phyloP scores from a whole-genome alignment of 1,140 invertebrate species.

The Parapsyche elsis region DNA sequence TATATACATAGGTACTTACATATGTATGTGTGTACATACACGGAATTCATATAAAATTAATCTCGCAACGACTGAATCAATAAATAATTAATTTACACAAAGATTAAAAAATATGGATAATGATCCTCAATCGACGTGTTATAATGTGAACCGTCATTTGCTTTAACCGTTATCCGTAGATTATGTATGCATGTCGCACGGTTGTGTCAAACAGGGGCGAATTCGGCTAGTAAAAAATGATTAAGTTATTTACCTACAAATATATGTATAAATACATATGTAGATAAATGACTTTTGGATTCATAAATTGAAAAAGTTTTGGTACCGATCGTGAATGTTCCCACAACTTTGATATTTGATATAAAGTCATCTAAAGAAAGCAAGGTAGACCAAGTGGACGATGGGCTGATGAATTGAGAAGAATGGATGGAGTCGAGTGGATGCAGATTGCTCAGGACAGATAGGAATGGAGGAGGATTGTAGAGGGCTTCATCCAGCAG shows the following conservation, averaged over 20 bases:
- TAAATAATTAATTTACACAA: constrained; percentile 16
- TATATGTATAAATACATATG: neutral
- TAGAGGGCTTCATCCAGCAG: too few relatives aligned
- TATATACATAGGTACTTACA: neutral
- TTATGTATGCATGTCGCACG: constrained; percentile 45
- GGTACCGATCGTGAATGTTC: too few relatives aligned
- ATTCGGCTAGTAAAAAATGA: neutral
- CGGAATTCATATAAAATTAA: constrained; percentile 15
- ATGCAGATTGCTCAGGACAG: too few relatives aligned
- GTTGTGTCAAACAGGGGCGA: neutral
- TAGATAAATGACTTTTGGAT: too few relatives aligned
- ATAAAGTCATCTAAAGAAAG: too few relatives aligned
- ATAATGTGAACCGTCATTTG: constrained; percentile 46
- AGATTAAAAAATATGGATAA: constrained; percentile 30
- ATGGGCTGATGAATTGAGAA: too few relatives aligned
- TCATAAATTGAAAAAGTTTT: too few relatives aligned
- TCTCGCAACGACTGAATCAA: neutral
- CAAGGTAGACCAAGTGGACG: too few relatives aligned
- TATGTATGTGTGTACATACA: neutral
- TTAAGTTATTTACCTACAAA: neutral
- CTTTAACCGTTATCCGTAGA: constrained; percentile 44
- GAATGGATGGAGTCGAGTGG: too few relatives aligned
- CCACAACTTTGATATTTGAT: too few relatives aligned
- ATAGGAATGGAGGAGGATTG: too few relatives aligned
- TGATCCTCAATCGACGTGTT: constrained; percentile 28